Percentiles rank a stretch among this genome's conserved stretches.
Evolutionary conservation across 2,888 invertebrate species (phyloP).

Genomic region (Notodonta dromedarius): DNA sequence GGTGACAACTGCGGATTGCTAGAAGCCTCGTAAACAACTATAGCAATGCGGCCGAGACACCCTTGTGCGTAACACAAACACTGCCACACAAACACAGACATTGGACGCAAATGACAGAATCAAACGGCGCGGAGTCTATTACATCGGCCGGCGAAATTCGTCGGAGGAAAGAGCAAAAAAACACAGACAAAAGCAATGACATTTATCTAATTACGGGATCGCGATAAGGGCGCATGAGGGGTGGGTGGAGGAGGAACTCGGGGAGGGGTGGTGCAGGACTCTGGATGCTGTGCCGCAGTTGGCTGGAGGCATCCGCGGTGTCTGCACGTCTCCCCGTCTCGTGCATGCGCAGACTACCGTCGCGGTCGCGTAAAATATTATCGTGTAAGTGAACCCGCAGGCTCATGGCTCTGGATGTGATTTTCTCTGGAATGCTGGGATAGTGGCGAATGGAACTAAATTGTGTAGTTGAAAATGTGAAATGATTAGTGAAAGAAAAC

Average conservation of each 20-base stretch:
- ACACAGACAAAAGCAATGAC: slow-evolving; percentile 77
- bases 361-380: slow-evolving; percentile 25
- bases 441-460: slow-evolving; percentile 29
- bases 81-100: slow-evolving; percentile 35
- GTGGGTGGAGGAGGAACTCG: slow-evolving; percentile 41
- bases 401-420: slow-evolving; percentile 30
- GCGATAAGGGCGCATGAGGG: slow-evolving; percentile 69
- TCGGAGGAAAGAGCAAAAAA: slow-evolving; percentile 51
- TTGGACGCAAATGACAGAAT: slow-evolving; percentile 49
- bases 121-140: slow-evolving; percentile 54
- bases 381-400: slow-evolving; percentile 19
- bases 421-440: slow-evolving; percentile 22
- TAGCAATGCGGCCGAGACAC: slow-evolving; percentile 43
- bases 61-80: slow-evolving; percentile 24
- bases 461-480: slow-evolving; percentile 48
- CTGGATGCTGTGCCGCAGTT: slow-evolving; percentile 69
- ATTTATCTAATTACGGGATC: slow-evolving; percentile 82
- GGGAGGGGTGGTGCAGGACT: slow-evolving; percentile 44
- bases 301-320: slow-evolving; percentile 35
- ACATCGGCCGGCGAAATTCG: slow-evolving; percentile 57
- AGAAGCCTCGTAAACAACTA: slow-evolving; percentile 43
- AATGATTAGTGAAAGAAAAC: slow-evolving; percentile 39
- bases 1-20: slow-evolving; percentile 39
- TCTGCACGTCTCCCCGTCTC: slow-evolving; percentile 33
- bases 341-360: slow-evolving; percentile 15